Percentiles rank a stretch among this genome's conserved stretches.
Evolutionary conservation across 2,113 vertebrate species (phyloP).

Genomic region (Alligator mississippiensis): DNA sequence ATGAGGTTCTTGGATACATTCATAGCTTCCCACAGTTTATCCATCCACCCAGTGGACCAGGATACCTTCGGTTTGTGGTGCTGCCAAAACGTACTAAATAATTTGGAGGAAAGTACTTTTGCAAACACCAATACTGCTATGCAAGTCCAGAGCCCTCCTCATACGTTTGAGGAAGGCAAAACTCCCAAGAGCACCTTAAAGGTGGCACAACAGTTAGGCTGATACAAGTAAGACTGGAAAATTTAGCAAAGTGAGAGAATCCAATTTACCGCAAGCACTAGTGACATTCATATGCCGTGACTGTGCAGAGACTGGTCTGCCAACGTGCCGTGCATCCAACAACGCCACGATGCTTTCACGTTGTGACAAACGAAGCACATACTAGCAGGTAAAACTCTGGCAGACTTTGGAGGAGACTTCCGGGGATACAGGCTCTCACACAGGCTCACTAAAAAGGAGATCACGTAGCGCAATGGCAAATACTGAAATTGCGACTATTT

Average conservation of each 20-base stretch:
- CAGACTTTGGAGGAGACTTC: background rate
- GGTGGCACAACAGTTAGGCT: background rate
- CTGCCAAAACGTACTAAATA: no score
- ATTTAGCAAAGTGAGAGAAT: background rate
- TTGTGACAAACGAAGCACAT: background rate
- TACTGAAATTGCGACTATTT: background rate
- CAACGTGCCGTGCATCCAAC: rapidly evolving
- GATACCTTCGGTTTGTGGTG: no score
- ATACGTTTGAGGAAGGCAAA: background rate
- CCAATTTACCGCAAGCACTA: background rate
- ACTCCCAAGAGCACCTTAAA: background rate
- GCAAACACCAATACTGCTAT: background rate
- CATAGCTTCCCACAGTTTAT: no score
- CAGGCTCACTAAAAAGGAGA: background rate
- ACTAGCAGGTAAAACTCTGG: background rate
- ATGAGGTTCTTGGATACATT: no score
- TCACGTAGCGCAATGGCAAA: background rate
- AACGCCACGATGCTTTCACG: rapidly evolving
- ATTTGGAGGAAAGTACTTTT: background rate
- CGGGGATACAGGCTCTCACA: rapidly evolving
- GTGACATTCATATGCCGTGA: background rate
- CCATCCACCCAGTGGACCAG: no score
- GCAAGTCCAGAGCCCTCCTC: background rate
- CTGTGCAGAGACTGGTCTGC: background rate
- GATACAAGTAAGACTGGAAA: background rate